These are phyloP conservation scores for Plebejus anna DNA, from an alignment of 2,888 invertebrate species.

Conservation along the genomic window DNA sequence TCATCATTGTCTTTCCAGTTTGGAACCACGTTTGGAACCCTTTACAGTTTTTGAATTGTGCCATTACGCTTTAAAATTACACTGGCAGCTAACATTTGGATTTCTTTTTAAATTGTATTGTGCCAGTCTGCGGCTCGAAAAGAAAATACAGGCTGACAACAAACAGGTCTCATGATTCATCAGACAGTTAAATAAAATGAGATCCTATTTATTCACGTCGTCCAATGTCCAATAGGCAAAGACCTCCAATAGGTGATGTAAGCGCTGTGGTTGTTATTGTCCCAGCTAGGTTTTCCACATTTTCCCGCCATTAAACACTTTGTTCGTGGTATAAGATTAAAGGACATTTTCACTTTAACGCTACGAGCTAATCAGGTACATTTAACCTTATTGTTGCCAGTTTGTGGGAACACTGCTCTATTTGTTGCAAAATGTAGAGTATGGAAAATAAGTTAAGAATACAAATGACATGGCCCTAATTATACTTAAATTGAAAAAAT, in stretches of 20 bases:
- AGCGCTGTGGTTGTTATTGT: background rate
- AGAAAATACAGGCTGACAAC: background rate
- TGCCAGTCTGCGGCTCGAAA: background rate
- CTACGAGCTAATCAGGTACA: background rate
- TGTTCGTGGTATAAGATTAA: background rate
- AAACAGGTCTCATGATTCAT: constrained; percentile 9
- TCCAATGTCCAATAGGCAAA: background rate
- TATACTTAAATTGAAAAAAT: background rate
- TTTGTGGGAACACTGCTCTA: too few species aligned
- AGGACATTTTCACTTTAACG: background rate
- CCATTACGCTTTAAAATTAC: background rate
- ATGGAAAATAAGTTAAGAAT: background rate
- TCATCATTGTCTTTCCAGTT: background rate
- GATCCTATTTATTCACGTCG: constrained; percentile 1
- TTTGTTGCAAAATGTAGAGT: background rate
- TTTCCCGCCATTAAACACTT: background rate
- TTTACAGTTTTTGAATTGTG: background rate
- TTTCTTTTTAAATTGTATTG: background rate
- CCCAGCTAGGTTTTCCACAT: background rate
- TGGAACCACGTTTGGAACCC: background rate
- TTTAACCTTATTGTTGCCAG: background rate
- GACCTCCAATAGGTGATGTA: background rate
- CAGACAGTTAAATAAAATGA: constrained; percentile 11
- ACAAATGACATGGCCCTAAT: background rate
- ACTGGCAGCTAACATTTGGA: background rate